Evolutionary conservation across 1,140 invertebrate species (phyloP).

Genomic region (Neomicropteryx cornuta): DNA sequence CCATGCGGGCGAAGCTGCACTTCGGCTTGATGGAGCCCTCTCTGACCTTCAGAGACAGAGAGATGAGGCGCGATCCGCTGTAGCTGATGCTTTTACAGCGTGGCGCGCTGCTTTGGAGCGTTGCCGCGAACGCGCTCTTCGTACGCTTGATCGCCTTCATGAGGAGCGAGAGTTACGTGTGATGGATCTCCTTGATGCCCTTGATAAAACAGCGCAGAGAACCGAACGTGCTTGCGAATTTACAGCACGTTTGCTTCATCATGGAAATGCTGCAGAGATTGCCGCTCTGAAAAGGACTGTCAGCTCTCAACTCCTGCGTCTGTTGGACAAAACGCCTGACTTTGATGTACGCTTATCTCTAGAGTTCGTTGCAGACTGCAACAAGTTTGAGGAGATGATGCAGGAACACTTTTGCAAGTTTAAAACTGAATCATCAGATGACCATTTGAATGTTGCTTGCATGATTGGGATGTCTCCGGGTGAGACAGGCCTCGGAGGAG

Average conservation of each 20-base stretch:
- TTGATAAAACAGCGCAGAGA: constrained; percentile 68
- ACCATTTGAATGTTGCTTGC: too few species aligned
- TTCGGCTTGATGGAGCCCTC: constrained; percentile 62
- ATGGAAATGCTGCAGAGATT: constrained; percentile 74
- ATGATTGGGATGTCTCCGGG: too few species aligned
- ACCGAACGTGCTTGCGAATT: constrained; percentile 80
- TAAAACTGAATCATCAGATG: constrained; percentile 48
- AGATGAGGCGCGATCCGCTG: constrained; percentile 73
- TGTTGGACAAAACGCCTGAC: constrained; percentile 71
- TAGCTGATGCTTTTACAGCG: constrained; percentile 73
- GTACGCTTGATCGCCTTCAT: constrained; percentile 69
- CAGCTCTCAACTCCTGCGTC: constrained; percentile 56
- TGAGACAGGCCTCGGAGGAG: too few species aligned
- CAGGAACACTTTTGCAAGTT: constrained; percentile 63
- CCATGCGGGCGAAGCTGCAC: constrained; percentile 62
- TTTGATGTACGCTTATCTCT: constrained; percentile 65
- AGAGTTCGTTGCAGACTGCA: constrained; percentile 71
- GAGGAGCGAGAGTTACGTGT: constrained; percentile 75
- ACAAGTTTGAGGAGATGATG: constrained; percentile 61
- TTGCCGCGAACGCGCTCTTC: constrained; percentile 59
- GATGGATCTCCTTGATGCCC: constrained; percentile 73
- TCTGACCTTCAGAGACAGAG: constrained; percentile 75
- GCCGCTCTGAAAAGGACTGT: constrained; percentile 70
- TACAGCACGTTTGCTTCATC: constrained; percentile 62
- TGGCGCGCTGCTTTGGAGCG: constrained; percentile 75